Percentiles rank a stretch among this genome's conserved stretches.
These are phyloP conservation scores for Rattus rattus DNA, from an alignment of 2,113 vertebrate genomes.

Conservation along the genomic window DNA sequence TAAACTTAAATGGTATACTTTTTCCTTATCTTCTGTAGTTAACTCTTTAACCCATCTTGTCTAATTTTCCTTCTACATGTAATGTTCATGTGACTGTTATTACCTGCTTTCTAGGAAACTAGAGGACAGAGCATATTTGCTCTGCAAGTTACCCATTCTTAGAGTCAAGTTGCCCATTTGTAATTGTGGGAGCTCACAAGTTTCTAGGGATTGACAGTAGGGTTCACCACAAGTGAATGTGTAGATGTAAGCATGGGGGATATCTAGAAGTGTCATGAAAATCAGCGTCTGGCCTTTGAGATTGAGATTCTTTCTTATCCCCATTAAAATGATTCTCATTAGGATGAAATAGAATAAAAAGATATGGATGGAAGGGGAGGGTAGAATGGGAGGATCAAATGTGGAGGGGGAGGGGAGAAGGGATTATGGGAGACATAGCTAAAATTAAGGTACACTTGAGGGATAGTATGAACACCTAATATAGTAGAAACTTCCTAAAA, in stretches of 20 bases:
- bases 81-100: neutral
- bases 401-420: too few relatives aligned
- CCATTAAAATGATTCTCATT: neutral
- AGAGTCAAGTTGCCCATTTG: neutral
- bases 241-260: neutral
- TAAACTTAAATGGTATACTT: neutral
- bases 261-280: neutral
- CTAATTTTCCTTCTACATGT: neutral
- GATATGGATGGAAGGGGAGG: neutral
- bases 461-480: neutral
- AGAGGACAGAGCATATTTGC: neutral
- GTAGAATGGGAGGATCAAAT: neutral
- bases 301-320: neutral
- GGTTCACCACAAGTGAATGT: neutral
- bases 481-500: neutral
- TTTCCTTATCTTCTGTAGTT: neutral
- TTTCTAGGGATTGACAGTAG: neutral
- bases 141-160: neutral
- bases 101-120: constrained; percentile 14
- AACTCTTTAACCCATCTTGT: neutral
- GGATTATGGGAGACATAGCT: neutral
- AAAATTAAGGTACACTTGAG: neutral
- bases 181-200: neutral
- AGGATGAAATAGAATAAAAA: neutral
- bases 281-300: neutral